A percentile compares a stretch with the other conserved stretches of the same genome.
Conservation (phyloP, 2,888 invertebrate species). For the Phytoseiulus persimilis region DNA sequence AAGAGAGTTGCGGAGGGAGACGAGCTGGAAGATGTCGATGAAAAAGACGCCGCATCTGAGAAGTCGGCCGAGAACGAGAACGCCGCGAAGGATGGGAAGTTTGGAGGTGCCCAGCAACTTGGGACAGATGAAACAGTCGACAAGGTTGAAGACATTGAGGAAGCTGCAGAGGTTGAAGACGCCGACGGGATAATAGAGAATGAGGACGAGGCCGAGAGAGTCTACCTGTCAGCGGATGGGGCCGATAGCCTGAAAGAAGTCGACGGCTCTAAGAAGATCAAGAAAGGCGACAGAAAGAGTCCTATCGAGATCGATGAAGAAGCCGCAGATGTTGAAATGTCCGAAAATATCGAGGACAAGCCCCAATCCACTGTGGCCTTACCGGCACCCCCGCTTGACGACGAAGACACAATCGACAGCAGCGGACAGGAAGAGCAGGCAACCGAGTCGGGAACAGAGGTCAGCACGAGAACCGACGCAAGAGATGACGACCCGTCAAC, state of each 20-base stretch:
- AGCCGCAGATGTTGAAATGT: background rate
- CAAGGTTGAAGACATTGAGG: background rate
- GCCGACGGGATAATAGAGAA: background rate
- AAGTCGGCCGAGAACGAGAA: background rate
- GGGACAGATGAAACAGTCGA: background rate
- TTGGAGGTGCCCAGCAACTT: background rate
- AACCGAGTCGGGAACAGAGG: background rate
- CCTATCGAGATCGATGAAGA: background rate
- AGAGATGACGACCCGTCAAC: background rate
- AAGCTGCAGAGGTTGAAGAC: background rate
- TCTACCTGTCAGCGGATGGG: no score
- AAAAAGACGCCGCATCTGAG: background rate
- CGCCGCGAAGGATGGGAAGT: background rate
- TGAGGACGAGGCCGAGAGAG: background rate
- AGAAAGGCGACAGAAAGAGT: no score
- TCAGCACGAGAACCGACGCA: background rate
- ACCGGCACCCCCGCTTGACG: background rate
- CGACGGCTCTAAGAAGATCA: no score
- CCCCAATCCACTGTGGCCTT: background rate
- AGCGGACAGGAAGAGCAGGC: conserved; percentile 8
- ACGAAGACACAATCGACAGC: conserved; percentile 35
- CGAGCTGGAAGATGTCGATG: no score
- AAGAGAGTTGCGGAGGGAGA: no score
- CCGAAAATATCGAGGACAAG: background rate
- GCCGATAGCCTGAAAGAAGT: no score